phyloP scores from a whole-genome alignment of 2,888 invertebrate species.

The Orgyia antiqua region DNA sequence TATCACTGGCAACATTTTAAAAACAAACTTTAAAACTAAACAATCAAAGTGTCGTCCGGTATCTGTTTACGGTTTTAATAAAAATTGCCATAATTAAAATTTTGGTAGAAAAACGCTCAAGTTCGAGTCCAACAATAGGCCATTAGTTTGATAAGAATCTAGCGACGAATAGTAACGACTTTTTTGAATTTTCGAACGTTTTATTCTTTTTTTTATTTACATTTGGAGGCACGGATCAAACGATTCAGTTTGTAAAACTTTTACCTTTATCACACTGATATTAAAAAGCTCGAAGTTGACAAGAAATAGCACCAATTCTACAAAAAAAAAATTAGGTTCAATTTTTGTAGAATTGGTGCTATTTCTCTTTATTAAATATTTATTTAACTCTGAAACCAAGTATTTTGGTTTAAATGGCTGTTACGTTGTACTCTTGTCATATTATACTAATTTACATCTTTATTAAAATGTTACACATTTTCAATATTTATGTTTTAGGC shows the following conservation, averaged over 20 bases:
- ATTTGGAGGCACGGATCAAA: conserved; percentile 4
- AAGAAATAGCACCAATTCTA: too few relatives aligned
- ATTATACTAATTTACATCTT: too few relatives aligned
- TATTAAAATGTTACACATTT: too few relatives aligned
- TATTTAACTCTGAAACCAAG: too few relatives aligned
- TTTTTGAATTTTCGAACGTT: conserved; percentile 28
- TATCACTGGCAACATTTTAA: conserved; percentile 23
- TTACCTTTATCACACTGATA: too few relatives aligned
- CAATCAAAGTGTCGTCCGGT: conserved; percentile 19
- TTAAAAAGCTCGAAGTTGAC: too few relatives aligned
- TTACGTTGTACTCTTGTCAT: too few relatives aligned
- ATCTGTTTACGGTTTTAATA: conserved; percentile 49
- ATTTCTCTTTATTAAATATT: too few relatives aligned
- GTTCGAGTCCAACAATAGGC: conserved; percentile 60
- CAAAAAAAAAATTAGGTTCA: too few relatives aligned
- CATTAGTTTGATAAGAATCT: conserved; percentile 74
- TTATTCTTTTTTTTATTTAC: conserved; percentile 15
- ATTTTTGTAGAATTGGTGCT: too few relatives aligned
- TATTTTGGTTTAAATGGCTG: too few relatives aligned
- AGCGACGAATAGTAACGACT: conserved; percentile 34
- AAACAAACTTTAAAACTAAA: conserved; percentile 21
- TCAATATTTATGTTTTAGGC: too few relatives aligned
- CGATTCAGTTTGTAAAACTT: conserved; percentile 1
- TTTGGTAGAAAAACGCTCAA: conserved; percentile 43
- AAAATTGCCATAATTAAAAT: conserved; percentile 72